Percentiles rank a stretch among this genome's conserved stretches.
Conservation (phyloP, 2,113 vertebrate genomes). For the Xiphophorus maculatus region DNA sequence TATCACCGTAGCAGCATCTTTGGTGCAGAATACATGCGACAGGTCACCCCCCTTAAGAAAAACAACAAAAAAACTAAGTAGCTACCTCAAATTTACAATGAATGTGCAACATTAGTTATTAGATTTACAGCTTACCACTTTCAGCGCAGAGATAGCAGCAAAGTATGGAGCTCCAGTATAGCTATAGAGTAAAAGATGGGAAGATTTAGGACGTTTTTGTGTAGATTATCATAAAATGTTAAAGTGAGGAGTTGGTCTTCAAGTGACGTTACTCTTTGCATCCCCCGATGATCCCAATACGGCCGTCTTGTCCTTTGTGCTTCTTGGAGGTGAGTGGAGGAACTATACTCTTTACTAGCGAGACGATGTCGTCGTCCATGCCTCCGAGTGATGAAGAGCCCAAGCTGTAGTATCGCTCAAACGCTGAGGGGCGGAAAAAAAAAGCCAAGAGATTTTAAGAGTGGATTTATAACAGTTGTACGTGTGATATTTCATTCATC, state of each 20-base stretch:
- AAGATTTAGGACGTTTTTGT: neutral
- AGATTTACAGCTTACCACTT: constrained; percentile 87
- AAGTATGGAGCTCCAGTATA: constrained; percentile 98
- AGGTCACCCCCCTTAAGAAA: constrained; percentile 91
- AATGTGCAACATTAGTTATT: neutral
- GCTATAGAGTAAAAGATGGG: constrained; percentile 66
- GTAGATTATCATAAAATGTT: neutral
- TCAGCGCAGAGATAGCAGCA: constrained; percentile 94
- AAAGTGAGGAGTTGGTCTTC: neutral
- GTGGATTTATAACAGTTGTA: neutral
- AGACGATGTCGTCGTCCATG: constrained; percentile 86
- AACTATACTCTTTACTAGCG: constrained; percentile 87
- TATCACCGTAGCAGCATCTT: constrained; percentile 93
- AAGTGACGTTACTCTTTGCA: constrained; percentile 91
- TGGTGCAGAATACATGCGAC: constrained; percentile 96
- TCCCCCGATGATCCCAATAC: constrained; percentile 93
- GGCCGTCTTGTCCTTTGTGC: constrained; percentile 96
- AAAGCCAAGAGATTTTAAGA: constrained; percentile 6
- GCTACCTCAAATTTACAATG: neutral
- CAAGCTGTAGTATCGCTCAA: constrained; percentile 85
- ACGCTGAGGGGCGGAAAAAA: constrained; percentile 80
- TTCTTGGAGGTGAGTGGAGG: constrained; percentile 87
- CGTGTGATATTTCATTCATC: neutral
- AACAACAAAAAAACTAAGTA: neutral
- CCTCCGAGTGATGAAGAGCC: constrained; percentile 75